These are phyloP conservation scores for Drosophila obscura DNA, from an alignment of 1,140 invertebrate species.

Conservation along the genomic window DNA sequence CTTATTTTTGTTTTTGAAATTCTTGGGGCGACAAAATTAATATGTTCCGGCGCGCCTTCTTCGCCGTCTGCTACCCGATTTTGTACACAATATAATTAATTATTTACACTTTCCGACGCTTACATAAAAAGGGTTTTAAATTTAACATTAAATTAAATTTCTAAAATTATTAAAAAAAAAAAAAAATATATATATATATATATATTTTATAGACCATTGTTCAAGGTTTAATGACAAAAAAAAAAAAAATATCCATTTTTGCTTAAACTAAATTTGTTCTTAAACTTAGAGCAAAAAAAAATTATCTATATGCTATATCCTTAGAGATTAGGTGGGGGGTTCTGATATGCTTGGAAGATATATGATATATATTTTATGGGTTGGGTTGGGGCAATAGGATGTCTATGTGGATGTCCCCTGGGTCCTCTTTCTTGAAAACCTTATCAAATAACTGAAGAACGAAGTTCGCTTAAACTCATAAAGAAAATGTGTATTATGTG, in stretches of 20 bases:
- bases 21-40: slow-evolving; percentile 39
- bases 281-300: slow-evolving; percentile 56
- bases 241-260: slow-evolving; percentile 13
- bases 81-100: slow-evolving; percentile 37
- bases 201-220: no score
- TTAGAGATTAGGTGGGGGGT: slow-evolving; percentile 8
- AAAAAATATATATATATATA: no score
- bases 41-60: slow-evolving; percentile 39
- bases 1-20: slow-evolving; percentile 37
- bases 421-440: no score
- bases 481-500: slow-evolving; percentile 8
- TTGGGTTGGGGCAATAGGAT: no score
- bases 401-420: no score
- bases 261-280: slow-evolving; percentile 62
- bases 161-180: slow-evolving; percentile 28
- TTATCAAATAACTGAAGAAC: no score
- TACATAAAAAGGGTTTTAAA: neutral
- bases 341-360: slow-evolving; percentile 63
- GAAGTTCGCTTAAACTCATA: neutral
- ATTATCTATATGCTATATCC: slow-evolving; percentile 3
- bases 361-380: slow-evolving; percentile 9
- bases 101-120: slow-evolving; percentile 35
- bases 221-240: neutral
- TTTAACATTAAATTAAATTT: no score
- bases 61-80: neutral